Evolutionary conservation across 2,797 vertebrate genomes (phyloP).

Genomic region (Serranus cabrilla): DNA sequence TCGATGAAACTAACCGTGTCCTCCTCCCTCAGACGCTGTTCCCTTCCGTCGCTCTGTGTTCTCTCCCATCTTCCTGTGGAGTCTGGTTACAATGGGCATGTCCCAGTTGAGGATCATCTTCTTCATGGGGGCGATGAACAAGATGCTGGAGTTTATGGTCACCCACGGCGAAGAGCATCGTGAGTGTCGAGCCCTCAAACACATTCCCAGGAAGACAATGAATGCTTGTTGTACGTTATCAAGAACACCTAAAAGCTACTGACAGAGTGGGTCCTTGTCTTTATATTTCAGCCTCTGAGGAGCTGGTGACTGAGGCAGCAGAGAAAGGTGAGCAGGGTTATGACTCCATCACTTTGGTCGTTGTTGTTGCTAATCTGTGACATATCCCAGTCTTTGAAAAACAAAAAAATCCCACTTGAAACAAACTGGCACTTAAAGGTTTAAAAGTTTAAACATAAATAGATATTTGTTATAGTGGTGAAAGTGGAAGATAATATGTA

Average conservation of each 20-base stretch:
- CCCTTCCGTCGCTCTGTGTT: conserved; percentile 89
- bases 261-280: conserved; percentile 21
- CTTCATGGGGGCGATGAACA: conserved; percentile 96
- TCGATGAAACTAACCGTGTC: neutral
- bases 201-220: neutral
- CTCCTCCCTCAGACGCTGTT: conserved; percentile 69
- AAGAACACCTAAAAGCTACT: neutral
- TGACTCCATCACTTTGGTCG: no score
- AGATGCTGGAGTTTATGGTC: conserved; percentile 91
- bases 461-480: no score
- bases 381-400: no score
- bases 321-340: conserved; percentile 82
- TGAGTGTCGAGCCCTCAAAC: conserved; percentile 73
- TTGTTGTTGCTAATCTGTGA: no score
- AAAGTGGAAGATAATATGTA: no score
- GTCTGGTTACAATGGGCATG: conserved; percentile 93
- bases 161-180: conserved; percentile 75
- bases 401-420: no score
- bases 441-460: no score
- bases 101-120: conserved; percentile 94
- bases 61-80: conserved; percentile 94
- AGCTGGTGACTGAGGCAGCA: conserved; percentile 54
- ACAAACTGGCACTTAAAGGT: no score
- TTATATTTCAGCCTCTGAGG: conserved; percentile 64
- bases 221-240: neutral